Conservation (phyloP, 2,113 vertebrate species). For the Macaca mulatta region DNA sequence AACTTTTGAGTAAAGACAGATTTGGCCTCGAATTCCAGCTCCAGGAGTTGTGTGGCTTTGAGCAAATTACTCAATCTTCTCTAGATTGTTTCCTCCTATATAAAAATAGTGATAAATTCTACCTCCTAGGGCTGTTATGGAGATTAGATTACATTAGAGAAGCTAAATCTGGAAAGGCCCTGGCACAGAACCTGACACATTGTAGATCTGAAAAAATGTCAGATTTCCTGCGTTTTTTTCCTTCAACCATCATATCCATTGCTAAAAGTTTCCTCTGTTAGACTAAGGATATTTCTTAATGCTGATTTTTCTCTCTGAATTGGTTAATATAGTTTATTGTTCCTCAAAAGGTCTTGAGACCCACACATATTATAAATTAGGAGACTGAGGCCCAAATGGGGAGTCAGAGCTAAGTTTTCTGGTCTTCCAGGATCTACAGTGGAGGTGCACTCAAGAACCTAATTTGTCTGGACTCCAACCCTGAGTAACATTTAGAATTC, state of each 20-base stretch:
- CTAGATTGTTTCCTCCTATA: background rate
- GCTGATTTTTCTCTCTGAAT: background rate
- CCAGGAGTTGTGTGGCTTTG: background rate
- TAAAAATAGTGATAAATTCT: slow-evolving; percentile 4
- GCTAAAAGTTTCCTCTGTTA: background rate
- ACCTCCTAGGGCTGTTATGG: background rate
- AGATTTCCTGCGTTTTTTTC: background rate
- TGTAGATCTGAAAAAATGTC: background rate
- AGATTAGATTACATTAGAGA: background rate
- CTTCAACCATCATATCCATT: background rate
- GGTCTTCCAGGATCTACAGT: background rate
- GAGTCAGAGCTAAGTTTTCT: background rate
- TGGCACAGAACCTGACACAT: background rate
- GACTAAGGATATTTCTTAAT: background rate
- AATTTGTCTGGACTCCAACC: background rate
- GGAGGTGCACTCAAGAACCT: background rate
- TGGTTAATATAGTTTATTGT: background rate
- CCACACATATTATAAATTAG: background rate
- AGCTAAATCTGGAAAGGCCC: background rate
- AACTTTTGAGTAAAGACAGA: background rate
- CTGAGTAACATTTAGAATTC: slow-evolving; percentile 2
- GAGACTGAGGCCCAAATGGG: background rate
- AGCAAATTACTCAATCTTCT: background rate
- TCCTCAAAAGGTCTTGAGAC: background rate
- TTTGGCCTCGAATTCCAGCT: background rate